Evolutionary conservation across 1,140 invertebrate species (phyloP).

Genomic region (Dendrolimus kikuchii): DNA sequence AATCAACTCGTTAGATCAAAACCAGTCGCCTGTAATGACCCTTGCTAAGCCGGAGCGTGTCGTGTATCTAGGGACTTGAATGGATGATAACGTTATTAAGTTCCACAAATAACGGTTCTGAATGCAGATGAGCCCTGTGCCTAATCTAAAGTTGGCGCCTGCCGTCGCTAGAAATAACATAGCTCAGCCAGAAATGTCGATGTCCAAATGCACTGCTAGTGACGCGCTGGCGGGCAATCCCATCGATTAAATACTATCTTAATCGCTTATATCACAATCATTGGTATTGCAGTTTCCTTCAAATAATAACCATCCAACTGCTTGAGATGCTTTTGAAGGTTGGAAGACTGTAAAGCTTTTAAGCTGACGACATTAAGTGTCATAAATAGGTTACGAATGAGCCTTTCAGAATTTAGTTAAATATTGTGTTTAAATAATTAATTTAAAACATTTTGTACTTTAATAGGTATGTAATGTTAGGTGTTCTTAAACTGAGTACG

Average conservation of each 20-base stretch:
- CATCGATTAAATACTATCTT: conserved; percentile 10
- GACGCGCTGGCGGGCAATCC: conserved; percentile 27
- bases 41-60: not conserved
- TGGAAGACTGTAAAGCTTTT: no score
- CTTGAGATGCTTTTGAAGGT: no score
- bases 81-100: conserved; percentile 45
- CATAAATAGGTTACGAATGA: no score
- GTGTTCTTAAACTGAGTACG: no score
- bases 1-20: conserved; percentile 5
- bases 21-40: not conserved
- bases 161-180: conserved; percentile 53
- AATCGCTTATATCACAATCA: not conserved
- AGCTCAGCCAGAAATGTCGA: conserved; percentile 47
- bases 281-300: no score
- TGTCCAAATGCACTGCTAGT: conserved; percentile 34
- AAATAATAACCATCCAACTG: no score
- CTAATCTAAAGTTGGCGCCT: conserved; percentile 56
- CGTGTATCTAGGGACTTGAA: conserved; percentile 26
- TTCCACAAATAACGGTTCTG: conserved; percentile 46
- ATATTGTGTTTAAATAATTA: no score
- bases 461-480: no score
- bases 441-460: no score
- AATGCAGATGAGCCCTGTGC: conserved; percentile 51
- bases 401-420: no score
- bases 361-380: no score